Conservation (phyloP, 2,113 vertebrate species). For the Ornithorhynchus anatinus region DNA sequence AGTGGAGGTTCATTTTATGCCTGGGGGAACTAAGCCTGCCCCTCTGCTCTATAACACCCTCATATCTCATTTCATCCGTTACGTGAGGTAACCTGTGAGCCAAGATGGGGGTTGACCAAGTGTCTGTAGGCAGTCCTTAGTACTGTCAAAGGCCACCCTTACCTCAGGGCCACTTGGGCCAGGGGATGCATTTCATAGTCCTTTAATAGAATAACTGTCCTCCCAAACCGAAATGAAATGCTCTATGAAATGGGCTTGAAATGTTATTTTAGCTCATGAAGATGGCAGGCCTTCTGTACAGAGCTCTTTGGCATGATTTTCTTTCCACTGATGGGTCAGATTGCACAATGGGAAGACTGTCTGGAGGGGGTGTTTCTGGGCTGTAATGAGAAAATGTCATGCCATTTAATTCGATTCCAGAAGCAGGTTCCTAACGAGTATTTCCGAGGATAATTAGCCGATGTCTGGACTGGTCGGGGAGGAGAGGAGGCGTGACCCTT, state of each 20-base stretch:
- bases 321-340: not conserved
- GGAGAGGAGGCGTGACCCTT: not conserved
- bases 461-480: not conserved
- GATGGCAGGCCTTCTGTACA: not conserved
- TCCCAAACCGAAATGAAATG: not conserved
- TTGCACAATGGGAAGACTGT: not conserved
- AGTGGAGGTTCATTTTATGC: too few relatives aligned
- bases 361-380: not conserved
- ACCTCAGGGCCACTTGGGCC: too few relatives aligned
- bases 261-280: not conserved
- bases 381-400: accelerated
- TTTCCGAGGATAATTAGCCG: not conserved
- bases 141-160: too few relatives aligned
- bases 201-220: not conserved
- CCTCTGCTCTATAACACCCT: too few relatives aligned
- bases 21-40: too few relatives aligned
- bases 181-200: too few relatives aligned
- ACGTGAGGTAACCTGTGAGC: too few relatives aligned
- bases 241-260: not conserved
- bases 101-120: too few relatives aligned
- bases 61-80: too few relatives aligned
- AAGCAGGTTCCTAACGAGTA: not conserved
- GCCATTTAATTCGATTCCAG: not conserved
- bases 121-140: too few relatives aligned
- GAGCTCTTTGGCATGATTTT: not conserved